Conservation (phyloP, 2,113 vertebrate species). For the Electrona antarctica region DNA sequence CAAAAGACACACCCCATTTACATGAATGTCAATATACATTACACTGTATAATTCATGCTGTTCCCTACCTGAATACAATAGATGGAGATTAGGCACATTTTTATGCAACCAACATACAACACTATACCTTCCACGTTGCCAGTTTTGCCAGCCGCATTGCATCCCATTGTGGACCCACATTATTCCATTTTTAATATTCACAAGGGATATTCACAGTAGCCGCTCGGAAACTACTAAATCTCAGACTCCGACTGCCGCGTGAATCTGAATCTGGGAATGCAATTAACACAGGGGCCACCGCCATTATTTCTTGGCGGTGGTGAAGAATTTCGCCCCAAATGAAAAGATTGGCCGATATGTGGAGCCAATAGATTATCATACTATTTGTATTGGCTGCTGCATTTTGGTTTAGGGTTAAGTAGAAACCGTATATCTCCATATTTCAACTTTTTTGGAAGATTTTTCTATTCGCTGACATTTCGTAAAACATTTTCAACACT, state of each 20-base stretch:
- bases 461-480: no score
- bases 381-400: background rate
- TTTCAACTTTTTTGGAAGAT: no score
- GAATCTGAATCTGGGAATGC: constrained; percentile 62
- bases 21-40: background rate
- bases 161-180: constrained; percentile 33
- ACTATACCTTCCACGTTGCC: constrained; percentile 5
- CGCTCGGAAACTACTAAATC: constrained; percentile 60
- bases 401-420: background rate
- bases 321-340: constrained; percentile 58
- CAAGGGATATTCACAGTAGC: constrained; percentile 35
- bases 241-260: constrained; percentile 43
- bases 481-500: no score
- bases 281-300: constrained; percentile 72
- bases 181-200: constrained; percentile 64
- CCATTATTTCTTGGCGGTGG: constrained; percentile 54
- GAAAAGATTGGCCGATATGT: constrained; percentile 63
- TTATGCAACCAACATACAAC: constrained; percentile 18
- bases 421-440: no score
- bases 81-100: constrained; percentile 40
- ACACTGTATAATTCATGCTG: background rate
- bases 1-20: no score
- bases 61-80: background rate
- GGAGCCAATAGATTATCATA: constrained; percentile 9
- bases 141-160: constrained; percentile 20